phyloP scores from a whole-genome alignment of 2,797 vertebrate species.

The Malacoraja senta region DNA sequence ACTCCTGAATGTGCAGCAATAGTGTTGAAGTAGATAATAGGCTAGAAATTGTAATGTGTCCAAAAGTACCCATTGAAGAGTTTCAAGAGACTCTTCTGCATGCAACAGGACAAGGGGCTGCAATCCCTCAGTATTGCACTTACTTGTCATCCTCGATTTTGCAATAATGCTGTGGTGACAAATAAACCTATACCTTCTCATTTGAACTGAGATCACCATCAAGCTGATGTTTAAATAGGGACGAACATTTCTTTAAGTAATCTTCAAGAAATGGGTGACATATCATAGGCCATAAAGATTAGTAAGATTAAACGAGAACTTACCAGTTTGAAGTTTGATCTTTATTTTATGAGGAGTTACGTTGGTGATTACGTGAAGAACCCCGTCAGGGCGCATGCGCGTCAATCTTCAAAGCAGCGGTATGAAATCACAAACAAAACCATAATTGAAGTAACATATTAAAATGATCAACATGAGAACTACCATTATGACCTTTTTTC shows the following conservation, averaged over 20 bases:
- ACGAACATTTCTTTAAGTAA: neutral
- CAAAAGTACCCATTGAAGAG: too few species aligned
- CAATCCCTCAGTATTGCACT: neutral
- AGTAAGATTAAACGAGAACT: too few species aligned
- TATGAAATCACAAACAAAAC: too few species aligned
- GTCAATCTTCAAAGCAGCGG: too few species aligned
- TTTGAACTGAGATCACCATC: neutral
- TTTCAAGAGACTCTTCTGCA: neutral
- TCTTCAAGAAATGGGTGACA: neutral
- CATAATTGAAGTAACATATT: too few species aligned
- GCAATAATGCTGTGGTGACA: neutral
- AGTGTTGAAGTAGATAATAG: neutral
- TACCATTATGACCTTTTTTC: too few species aligned
- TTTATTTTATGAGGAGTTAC: too few species aligned
- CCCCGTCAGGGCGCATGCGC: too few species aligned
- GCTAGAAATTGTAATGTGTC: too few species aligned
- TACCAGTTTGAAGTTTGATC: too few species aligned
- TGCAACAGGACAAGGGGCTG: neutral
- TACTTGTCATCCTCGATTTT: neutral
- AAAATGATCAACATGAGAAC: too few species aligned
- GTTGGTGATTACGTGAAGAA: too few species aligned
- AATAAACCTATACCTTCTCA: neutral
- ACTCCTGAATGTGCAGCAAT: neutral
- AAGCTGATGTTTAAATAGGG: neutral
- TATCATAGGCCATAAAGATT: neutral